phyloP scores from a whole-genome alignment of 2,888 invertebrate species.

The Mesorhabditis spiculigera region DNA sequence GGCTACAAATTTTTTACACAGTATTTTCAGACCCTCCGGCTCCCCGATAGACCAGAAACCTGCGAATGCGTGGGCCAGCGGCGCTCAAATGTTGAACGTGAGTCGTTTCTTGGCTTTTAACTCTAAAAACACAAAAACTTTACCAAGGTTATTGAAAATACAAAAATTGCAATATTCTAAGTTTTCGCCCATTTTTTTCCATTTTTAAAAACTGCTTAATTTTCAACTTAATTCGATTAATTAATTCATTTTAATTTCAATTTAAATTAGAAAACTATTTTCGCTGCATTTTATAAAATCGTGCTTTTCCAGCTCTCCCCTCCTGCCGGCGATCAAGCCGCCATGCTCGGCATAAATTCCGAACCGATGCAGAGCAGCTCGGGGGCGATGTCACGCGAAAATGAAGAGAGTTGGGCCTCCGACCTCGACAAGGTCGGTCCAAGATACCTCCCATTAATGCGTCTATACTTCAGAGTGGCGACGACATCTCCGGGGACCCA shows the following conservation, averaged over 20 bases:
- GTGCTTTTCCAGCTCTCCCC: conserved; percentile 25
- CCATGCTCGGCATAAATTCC: conserved; percentile 11
- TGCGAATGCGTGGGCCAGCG: not conserved
- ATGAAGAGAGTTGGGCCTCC: not conserved
- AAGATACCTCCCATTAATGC: too few relatives aligned
- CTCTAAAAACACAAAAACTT: too few relatives aligned
- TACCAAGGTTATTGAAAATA: too few relatives aligned
- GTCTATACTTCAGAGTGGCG: conserved; percentile 9
- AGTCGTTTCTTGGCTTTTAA: not conserved
- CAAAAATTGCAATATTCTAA: too few relatives aligned
- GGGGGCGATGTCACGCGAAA: conserved; percentile 10
- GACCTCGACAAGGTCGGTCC: not conserved
- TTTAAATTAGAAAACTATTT: not conserved
- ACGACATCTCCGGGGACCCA: conserved; percentile 70
- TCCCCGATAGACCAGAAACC: conserved; percentile 5
- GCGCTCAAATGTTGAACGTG: not conserved
- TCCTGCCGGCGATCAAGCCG: conserved; percentile 30
- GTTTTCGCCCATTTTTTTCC: too few relatives aligned
- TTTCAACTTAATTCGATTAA: too few relatives aligned
- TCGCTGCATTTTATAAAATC: not conserved
- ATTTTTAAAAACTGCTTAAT: too few relatives aligned
- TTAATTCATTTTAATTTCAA: too few relatives aligned
- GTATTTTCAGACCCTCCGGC: conserved; percentile 2
- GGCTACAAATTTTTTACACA: too few relatives aligned
- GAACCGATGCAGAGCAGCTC: conserved; percentile 18